Percentiles rank a stretch among this genome's conserved stretches.
phyloP scores from a whole-genome alignment of 2,113 vertebrate species.

The Pleuronectes platessa region DNA sequence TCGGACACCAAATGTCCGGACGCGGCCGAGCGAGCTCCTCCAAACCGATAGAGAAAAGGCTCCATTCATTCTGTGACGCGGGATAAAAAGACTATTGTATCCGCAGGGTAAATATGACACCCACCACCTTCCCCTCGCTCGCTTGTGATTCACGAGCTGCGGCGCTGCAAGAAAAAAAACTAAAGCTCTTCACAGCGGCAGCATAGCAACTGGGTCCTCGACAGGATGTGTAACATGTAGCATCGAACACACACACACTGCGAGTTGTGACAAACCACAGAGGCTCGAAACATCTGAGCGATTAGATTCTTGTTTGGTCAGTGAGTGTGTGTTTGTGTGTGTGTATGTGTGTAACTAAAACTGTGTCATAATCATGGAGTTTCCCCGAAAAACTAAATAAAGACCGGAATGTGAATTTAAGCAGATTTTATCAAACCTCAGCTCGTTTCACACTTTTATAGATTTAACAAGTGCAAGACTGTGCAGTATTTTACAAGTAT shows the following conservation, averaged over 20 bases:
- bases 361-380: not conserved
- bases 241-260: slow-evolving; percentile 9
- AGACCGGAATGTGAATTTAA: not conserved
- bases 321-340: not conserved
- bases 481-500: too few relatives aligned
- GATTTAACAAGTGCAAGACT: not conserved
- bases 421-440: not conserved
- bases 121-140: slow-evolving; percentile 42
- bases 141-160: slow-evolving; percentile 48
- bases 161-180: slow-evolving; percentile 23
- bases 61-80: slow-evolving; percentile 1
- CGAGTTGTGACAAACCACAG: slow-evolving; percentile 25
- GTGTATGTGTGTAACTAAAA: not conserved
- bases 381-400: slow-evolving; percentile 19
- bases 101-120: slow-evolving; percentile 44
- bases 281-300: not conserved
- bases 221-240: slow-evolving; percentile 31
- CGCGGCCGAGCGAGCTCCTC: not conserved
- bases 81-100: slow-evolving; percentile 51
- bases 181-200: slow-evolving; percentile 14
- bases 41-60: not conserved
- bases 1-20: not conserved
- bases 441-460: not conserved
- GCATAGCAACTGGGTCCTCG: not conserved
- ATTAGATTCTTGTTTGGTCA: slow-evolving; percentile 2